Conservation (phyloP, 1,140 invertebrate species). For the Lordiphosa clarofinis region DNA sequence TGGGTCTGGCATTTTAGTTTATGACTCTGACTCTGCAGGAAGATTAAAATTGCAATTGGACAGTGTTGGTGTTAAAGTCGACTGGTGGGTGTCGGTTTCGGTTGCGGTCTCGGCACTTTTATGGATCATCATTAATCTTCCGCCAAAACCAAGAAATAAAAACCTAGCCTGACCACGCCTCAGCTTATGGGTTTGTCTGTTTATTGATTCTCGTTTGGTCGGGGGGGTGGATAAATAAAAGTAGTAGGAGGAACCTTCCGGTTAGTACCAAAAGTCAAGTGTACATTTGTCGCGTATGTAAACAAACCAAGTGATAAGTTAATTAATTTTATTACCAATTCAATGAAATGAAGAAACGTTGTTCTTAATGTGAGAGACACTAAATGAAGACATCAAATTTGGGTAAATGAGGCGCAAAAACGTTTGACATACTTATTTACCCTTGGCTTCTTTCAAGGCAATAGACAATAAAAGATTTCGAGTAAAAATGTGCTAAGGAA, state of each 20-base stretch:
- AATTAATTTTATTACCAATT: slow-evolving; percentile 35
- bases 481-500: too few species aligned
- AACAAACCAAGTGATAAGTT: slow-evolving; percentile 28
- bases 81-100: slow-evolving; percentile 17
- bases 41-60: too few species aligned
- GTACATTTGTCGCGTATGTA: slow-evolving; percentile 18
- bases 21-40: not conserved
- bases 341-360: slow-evolving; percentile 5
- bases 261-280: slow-evolving; percentile 2
- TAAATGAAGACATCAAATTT: too few species aligned
- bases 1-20: not conserved
- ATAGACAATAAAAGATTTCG: too few species aligned
- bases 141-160: slow-evolving; percentile 26
- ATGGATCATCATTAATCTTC: slow-evolving; percentile 54
- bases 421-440: too few species aligned
- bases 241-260: not conserved
- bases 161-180: slow-evolving; percentile 39
- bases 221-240: not conserved
- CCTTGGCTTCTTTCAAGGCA: too few species aligned
- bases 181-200: slow-evolving; percentile 18
- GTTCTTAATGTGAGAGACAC: too few species aligned
- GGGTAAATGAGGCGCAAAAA: too few species aligned
- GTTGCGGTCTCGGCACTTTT: slow-evolving; percentile 33
- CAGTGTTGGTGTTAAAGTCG: slow-evolving; percentile 19
- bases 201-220: slow-evolving; percentile 54